Percentiles rank a stretch among this genome's conserved stretches.
Evolutionary conservation across 2,797 vertebrate genomes (phyloP).

Genomic region (Picus viridis): DNA sequence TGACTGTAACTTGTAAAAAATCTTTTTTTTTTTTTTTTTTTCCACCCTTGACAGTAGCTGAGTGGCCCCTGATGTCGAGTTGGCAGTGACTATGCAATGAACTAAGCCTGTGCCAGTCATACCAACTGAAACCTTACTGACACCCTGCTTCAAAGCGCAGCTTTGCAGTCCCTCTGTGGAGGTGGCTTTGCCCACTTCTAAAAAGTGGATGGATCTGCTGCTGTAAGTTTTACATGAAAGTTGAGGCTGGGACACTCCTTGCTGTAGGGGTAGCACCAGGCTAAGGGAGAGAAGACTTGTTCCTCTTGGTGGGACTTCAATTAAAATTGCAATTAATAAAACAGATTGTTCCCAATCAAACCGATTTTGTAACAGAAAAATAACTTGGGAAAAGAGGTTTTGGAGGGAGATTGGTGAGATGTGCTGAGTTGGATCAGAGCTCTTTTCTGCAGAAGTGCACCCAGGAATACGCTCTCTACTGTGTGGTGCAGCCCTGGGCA

Average conservation of each 20-base stretch:
- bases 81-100: neutral
- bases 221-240: neutral
- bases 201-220: neutral
- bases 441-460: neutral
- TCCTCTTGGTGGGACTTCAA: neutral
- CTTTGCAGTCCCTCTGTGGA: neutral
- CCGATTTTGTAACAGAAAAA: neutral
- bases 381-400: neutral
- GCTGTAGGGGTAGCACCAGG: neutral
- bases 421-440: neutral
- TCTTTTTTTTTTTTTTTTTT: neutral
- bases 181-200: neutral
- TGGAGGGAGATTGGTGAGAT: neutral
- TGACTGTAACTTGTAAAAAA: neutral
- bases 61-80: accelerated
- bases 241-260: neutral
- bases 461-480: neutral
- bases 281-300: accelerated
- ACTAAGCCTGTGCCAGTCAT: neutral
- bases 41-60: neutral
- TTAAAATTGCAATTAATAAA: neutral
- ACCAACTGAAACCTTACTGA: too few relatives aligned
- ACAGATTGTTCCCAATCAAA: neutral
- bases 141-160: neutral
- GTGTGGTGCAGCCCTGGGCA: neutral